phyloP scores from a whole-genome alignment of 2,113 vertebrate species.

The Ceyx melanurus region DNA sequence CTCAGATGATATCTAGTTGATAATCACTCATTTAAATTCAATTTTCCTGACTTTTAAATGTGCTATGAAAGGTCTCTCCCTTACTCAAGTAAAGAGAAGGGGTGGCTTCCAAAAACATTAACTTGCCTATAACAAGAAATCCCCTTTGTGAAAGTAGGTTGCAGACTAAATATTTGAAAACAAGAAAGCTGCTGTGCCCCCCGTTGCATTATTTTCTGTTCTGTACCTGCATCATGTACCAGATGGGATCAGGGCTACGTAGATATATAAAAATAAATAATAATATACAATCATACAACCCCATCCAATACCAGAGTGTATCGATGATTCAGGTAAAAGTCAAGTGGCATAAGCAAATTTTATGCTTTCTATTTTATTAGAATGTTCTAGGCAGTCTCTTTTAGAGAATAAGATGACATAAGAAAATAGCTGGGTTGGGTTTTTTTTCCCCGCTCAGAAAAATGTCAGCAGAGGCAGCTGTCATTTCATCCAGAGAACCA shows the following conservation, averaged over 20 bases:
- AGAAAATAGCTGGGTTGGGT: neutral
- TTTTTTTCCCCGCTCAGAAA: neutral
- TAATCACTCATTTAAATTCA: neutral
- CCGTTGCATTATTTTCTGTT: neutral
- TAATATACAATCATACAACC: neutral
- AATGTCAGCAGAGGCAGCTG: neutral
- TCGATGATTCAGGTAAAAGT: neutral
- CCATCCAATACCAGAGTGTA: neutral
- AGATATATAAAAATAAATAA: neutral
- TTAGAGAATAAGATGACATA: neutral
- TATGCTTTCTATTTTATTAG: neutral
- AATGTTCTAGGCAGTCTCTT: neutral
- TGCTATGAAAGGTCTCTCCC: neutral
- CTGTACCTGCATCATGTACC: neutral
- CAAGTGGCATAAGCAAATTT: neutral
- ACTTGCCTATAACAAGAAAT: neutral
- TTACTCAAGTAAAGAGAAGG: neutral
- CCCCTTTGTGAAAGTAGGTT: neutral
- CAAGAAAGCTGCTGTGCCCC: neutral
- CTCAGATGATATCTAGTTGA: neutral
- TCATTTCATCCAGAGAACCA: neutral
- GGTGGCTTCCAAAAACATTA: neutral
- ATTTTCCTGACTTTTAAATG: neutral
- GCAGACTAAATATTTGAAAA: neutral
- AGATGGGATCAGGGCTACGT: neutral